A percentile compares a stretch with the other conserved stretches of the same genome.
These are phyloP conservation scores for Electrophaes corylata DNA, from an alignment of 2,888 invertebrate species.

Conservation along the genomic window DNA sequence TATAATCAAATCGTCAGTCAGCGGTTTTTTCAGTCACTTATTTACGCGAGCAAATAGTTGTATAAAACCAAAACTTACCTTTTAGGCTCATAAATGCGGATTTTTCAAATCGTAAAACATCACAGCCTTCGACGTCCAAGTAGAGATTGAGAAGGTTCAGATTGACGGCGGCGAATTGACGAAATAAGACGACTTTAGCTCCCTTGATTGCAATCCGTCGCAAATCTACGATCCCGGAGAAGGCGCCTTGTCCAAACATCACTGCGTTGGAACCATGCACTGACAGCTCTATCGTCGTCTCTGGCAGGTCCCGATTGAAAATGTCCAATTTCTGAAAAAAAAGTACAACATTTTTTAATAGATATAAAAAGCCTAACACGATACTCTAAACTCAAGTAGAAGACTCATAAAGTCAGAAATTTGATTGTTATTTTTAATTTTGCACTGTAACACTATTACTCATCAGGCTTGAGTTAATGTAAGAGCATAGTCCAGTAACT, in stretches of 20 bases:
- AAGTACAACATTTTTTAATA: background rate
- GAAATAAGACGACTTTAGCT: constrained; percentile 80
- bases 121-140: constrained; percentile 85
- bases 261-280: constrained; percentile 83
- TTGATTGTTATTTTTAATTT: background rate
- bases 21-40: background rate
- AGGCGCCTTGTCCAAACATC: constrained; percentile 81
- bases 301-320: constrained; percentile 81
- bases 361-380: background rate
- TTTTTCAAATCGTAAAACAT: constrained; percentile 84
- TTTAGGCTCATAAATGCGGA: constrained; percentile 86
- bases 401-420: background rate
- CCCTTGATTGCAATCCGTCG: constrained; percentile 82
- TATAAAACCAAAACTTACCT: constrained; percentile 58
- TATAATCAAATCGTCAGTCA: too few species aligned
- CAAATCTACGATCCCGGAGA: constrained; percentile 82
- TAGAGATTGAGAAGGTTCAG: constrained; percentile 84
- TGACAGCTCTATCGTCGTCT: constrained; percentile 83
- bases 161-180: constrained; percentile 85
- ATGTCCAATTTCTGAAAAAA: constrained; percentile 74
- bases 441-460: background rate
- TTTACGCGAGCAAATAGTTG: constrained; percentile 5
- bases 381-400: background rate
- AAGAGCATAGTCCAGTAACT: background rate
- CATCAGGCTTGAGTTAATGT: background rate